Evolutionary conservation across 2,113 vertebrate genomes (phyloP), one percentile per base, ranked within the genome.

Genomic region (Bothrops jararaca): DNA sequence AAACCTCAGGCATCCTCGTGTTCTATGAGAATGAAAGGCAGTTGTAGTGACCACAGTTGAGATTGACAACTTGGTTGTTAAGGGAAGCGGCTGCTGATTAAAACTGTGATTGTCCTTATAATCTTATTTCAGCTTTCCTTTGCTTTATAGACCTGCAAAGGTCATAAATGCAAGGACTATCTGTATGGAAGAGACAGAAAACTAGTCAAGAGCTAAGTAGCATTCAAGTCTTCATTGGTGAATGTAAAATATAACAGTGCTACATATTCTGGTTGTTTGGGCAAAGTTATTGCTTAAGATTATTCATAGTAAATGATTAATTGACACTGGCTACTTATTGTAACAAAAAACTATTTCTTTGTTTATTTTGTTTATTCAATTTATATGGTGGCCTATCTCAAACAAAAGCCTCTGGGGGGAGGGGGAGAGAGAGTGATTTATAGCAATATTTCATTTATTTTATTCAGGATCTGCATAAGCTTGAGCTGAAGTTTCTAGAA

Each of bases 381-480:
- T 80, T 80, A 39, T 80, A 80, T 80, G 69, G n/a, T 80, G 5
- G 15, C 15, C n/a, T 20, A 80, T 80, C 69, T 80, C n/a, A 80
- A 20, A 80, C 69, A 80, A 39, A 15, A 39, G 2, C 22, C 20
- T 34, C 34, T 39, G 69, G 69, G 29, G 12, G 3, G 11, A 4
- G 11, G 29, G 58, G 4, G 26, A 6, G 20, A 11, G 10, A 12
- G 60, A 13, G 60, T 1, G 64, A 80, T 56, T 57, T 57, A 57
- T 86, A 92, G 26, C 86, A 48, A 2, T 56, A n/a, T 95, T 95
- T 93, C 5, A 3, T 50, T 24, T 86, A 0, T 87, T 6, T 95
- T 89, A 95, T 97, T 91, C 95, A 99, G 99, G 98, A 99, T 97
- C 96, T 98, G 69, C 96, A 94, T 93, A 98, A 98, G 96, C 96